Conservation (phyloP, 2,888 invertebrate genomes). For the Sinohyriopsis cumingii region DNA sequence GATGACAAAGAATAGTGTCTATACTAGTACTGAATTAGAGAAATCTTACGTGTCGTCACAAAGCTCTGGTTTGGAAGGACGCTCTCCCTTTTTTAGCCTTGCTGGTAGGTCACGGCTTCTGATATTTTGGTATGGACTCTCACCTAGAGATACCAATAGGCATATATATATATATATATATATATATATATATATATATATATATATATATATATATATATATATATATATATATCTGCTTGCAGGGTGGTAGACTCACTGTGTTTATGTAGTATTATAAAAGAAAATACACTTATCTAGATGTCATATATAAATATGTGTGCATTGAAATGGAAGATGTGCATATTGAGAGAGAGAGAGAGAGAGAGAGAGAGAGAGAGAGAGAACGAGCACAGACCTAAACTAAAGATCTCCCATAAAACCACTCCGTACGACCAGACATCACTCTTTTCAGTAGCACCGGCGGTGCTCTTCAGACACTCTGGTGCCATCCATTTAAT, state of each 20-base stretch:
- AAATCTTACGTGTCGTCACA: slow-evolving; percentile 18
- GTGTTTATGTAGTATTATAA: no score
- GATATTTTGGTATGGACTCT: slow-evolving; percentile 18
- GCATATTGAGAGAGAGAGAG: no score
- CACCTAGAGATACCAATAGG: slow-evolving; percentile 7
- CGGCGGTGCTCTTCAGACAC: slow-evolving; percentile 17
- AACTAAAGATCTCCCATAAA: slow-evolving; percentile 27
- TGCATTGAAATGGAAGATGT: no score
- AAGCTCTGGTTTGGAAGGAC: slow-evolving; percentile 21
- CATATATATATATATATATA: no score
- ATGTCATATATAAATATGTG: neutral
- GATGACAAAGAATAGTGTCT: no score
- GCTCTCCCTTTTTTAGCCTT: slow-evolving; percentile 14
- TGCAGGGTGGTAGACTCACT: no score
- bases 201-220: neutral
- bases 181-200: neutral
- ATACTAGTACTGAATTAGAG: neutral
- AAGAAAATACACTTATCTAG: no score
- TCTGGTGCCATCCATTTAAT: slow-evolving; percentile 34
- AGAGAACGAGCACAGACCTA: slow-evolving; percentile 4
- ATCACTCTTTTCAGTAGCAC: slow-evolving; percentile 24
- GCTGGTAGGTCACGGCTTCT: slow-evolving; percentile 13
- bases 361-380: no score
- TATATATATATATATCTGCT: neutral
- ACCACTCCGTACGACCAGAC: slow-evolving; percentile 32